phyloP scores from a whole-genome alignment of 64 coral and sea anemone genomes.

The Platygyra sinensis region DNA sequence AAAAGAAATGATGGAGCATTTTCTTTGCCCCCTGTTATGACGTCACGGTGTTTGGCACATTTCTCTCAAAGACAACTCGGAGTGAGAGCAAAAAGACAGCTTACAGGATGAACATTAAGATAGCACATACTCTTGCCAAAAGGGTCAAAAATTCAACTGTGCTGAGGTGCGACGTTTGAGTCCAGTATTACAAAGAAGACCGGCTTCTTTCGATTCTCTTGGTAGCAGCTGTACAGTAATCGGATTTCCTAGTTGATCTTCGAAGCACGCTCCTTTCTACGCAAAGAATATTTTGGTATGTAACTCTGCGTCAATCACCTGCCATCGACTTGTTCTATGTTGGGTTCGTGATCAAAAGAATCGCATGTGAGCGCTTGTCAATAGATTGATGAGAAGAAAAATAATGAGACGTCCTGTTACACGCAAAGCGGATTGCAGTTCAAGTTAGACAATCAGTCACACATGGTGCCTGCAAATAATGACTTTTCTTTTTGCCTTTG shows the following conservation, averaged over 20 bases:
- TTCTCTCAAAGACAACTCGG: neutral
- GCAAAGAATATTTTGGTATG: conserved; percentile 29
- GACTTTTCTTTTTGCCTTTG: neutral
- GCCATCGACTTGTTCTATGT: neutral
- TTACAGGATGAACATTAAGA: neutral
- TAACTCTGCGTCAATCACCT: conserved; percentile 32
- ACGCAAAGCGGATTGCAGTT: neutral
- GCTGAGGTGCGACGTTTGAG: neutral
- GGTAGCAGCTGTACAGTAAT: neutral
- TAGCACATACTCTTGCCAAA: too few relatives aligned
- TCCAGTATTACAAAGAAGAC: neutral
- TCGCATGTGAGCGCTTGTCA: conserved; percentile 9
- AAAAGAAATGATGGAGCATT: conserved; percentile 35
- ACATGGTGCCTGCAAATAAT: too few relatives aligned
- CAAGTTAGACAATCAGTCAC: neutral
- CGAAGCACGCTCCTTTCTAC: neutral
- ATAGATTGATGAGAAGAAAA: conserved; percentile 6
- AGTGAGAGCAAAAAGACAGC: neutral
- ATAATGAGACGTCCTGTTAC: neutral
- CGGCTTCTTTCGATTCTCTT: neutral
- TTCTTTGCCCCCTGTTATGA: conserved; percentile 41
- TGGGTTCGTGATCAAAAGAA: conserved; percentile 1
- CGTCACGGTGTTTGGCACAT: conserved; percentile 27
- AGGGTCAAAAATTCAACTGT: too few relatives aligned
- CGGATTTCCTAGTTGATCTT: neutral